A percentile compares a stretch with the other conserved stretches of the same genome.
These are phyloP conservation scores for Cataglyphis albicans DNA, from an alignment of 2,888 invertebrate species.

Conservation along the genomic window DNA sequence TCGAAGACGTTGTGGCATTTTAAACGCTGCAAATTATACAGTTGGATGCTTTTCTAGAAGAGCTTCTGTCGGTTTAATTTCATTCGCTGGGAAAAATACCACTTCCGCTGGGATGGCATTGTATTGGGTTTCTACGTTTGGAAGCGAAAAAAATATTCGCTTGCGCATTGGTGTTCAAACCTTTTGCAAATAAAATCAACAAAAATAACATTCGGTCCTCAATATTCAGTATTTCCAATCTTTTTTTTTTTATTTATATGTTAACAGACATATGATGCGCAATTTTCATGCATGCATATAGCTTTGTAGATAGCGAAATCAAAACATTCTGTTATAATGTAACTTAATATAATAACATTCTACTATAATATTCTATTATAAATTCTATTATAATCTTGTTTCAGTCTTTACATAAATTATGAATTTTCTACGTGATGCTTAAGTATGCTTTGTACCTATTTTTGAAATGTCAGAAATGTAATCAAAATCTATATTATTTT, in stretches of 20 bases:
- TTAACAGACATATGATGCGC: slow-evolving; percentile 1
- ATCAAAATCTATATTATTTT: too few species aligned
- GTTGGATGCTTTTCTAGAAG: slow-evolving; percentile 57
- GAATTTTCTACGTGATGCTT: background rate
- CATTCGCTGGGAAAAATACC: slow-evolving; percentile 57
- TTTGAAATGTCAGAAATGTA: too few species aligned
- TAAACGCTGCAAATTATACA: slow-evolving; percentile 42
- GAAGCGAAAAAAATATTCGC: slow-evolving; percentile 17
- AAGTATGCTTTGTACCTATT: too few species aligned
- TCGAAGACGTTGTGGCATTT: slow-evolving; percentile 51
- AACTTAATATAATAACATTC: background rate
- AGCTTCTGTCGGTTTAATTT: slow-evolving; percentile 65
- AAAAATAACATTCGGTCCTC: slow-evolving; percentile 10
- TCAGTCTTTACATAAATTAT: background rate
- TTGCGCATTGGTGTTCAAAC: slow-evolving; percentile 26
- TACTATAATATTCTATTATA: background rate
- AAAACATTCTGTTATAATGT: background rate
- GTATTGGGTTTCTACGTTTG: slow-evolving; percentile 28
- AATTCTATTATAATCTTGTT: background rate
- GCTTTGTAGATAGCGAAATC: background rate
- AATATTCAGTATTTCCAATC: background rate
- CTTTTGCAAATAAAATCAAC: slow-evolving; percentile 10
- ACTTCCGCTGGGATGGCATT: slow-evolving; percentile 33
- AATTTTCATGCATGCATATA: background rate
- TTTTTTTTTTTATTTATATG: background rate